Evolutionary conservation across 2,113 vertebrate genomes (phyloP).

Genomic region (Meleagris gallopavo): DNA sequence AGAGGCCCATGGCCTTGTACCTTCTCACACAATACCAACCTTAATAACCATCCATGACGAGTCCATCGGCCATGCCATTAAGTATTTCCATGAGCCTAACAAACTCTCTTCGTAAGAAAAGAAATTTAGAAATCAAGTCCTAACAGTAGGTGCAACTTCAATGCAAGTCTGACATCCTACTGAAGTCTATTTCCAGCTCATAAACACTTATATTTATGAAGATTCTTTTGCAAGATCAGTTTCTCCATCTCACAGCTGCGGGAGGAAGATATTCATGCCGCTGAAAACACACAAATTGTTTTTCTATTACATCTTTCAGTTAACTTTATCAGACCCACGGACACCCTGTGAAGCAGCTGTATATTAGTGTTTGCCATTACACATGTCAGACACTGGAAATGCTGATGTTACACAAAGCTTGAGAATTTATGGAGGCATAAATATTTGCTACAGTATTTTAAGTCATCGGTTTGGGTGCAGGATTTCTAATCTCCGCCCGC

Average conservation of each 20-base stretch:
- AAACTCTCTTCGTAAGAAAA: background rate
- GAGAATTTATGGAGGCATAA: background rate
- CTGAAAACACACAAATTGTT: background rate
- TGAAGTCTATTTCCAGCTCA: background rate
- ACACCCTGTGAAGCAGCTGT: background rate
- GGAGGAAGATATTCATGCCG: background rate
- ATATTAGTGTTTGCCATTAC: background rate
- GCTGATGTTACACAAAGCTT: background rate
- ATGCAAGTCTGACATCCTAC: background rate
- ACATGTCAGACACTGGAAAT: background rate
- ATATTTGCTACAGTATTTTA: background rate
- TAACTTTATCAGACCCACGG: background rate
- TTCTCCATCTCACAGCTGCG: background rate
- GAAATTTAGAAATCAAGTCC: background rate
- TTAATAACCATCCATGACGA: fast-evolving
- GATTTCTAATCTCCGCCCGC: constrained; percentile 36
- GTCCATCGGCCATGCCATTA: background rate
- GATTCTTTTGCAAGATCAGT: background rate
- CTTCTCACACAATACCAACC: background rate
- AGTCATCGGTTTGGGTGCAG: background rate
- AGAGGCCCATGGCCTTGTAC: fast-evolving
- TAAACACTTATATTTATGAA: background rate
- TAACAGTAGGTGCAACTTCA: background rate
- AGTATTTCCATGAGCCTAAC: background rate
- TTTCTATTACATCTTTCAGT: background rate